These are phyloP conservation scores for Limnodromus scolopaceus DNA, from an alignment of 2,797 vertebrate species.

Conservation along the genomic window DNA sequence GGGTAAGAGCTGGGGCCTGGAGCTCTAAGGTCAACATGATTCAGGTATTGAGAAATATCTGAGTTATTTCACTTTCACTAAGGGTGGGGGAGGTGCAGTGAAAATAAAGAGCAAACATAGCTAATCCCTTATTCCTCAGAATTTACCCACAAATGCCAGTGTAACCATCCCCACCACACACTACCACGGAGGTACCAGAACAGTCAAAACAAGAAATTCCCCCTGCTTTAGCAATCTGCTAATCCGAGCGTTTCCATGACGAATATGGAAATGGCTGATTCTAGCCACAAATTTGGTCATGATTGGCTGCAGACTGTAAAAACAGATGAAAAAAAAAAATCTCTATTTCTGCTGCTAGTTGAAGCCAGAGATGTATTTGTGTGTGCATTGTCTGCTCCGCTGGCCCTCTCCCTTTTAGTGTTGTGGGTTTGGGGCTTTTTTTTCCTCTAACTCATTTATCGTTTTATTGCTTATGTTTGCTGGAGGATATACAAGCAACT, in stretches of 20 bases:
- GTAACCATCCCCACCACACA: neutral
- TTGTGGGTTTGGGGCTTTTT: neutral
- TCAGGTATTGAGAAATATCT: neutral
- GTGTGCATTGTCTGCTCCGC: neutral
- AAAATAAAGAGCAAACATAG: neutral
- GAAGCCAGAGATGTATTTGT: neutral
- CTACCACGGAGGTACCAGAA: rapidly evolving
- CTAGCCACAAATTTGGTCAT: neutral
- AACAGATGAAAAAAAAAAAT: neutral
- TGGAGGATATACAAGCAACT: neutral
- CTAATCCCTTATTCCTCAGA: neutral
- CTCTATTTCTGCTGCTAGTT: neutral
- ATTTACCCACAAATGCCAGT: neutral
- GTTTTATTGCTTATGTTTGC: neutral
- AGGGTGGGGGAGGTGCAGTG: neutral
- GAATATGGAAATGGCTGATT: slow-evolving; percentile 12
- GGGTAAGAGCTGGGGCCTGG: neutral
- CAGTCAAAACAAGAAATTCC: neutral
- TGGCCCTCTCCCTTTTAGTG: neutral
- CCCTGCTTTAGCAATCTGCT: neutral
- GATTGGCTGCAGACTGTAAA: neutral
- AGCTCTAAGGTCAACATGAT: neutral
- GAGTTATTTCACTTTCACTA: neutral
- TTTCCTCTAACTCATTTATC: neutral
- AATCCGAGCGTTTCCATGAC: neutral